Conservation (phyloP, 2,113 vertebrate species). For the Microcebus lehilahytsara region DNA sequence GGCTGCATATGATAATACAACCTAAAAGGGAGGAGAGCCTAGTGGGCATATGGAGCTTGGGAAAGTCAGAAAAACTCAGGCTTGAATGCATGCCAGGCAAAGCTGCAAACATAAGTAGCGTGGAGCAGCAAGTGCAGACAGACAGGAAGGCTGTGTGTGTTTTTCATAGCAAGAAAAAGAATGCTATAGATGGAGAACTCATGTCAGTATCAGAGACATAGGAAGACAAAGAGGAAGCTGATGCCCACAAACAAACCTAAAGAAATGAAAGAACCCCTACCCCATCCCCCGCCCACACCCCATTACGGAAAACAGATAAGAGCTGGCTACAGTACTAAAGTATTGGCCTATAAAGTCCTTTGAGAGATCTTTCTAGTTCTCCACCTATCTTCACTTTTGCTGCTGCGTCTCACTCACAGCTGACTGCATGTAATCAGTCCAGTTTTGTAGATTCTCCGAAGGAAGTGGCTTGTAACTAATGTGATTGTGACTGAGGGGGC, state of each 20-base stretch:
- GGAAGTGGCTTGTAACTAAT: not conserved
- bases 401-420: not conserved
- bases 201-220: not conserved
- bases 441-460: not conserved
- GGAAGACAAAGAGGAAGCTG: not conserved
- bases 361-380: not conserved
- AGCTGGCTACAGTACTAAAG: not conserved
- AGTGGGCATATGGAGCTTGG: not conserved
- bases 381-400: not conserved
- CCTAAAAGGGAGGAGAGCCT: not conserved
- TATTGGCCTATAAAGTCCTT: not conserved
- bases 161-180: not conserved
- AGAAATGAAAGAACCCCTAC: not conserved
- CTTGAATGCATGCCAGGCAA: not conserved
- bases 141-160: not conserved
- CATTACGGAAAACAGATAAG: not conserved
- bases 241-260: not conserved
- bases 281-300: rapidly evolving
- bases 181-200: not conserved
- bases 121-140: not conserved
- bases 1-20: not conserved
- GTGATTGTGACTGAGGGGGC: not conserved
- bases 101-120: not conserved
- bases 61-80: not conserved
- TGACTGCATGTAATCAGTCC: not conserved